Base-by-base conservation (phyloP, 2,888 invertebrate genomes). In the Nebria salina region DNA sequence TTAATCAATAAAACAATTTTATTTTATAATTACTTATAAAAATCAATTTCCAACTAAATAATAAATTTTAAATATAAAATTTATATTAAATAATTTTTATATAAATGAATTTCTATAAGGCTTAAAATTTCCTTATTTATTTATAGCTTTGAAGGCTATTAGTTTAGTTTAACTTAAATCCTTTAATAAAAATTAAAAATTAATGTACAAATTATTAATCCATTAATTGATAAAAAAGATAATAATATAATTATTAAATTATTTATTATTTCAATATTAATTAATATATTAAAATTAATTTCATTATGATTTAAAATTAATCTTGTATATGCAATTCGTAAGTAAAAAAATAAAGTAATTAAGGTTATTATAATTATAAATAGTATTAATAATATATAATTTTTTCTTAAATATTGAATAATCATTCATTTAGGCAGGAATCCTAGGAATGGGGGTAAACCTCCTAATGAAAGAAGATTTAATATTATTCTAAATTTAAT, bases 281-380 rank as follows among this genome's bases (percentile, higher is more conserved):
- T 87, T 87, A 89, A 88, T 83, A 87, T 81, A 34, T 82, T 86
- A 89, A 89, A 91, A 87, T 89, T 90, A 88, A 88, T 87, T 89
- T 90, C 89, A 82, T 87, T 86, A 85, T 90, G 89, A 86, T 89
- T 90, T 86, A 91, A 84, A 87, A 91, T 87, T 84, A 91, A 88
- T 20, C 89, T 87, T 11, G 90, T 88, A 84, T 90, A 90, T 81
- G 87, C 87, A 87, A 92, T 89, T 85, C 91, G 92, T 85, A 91
- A 87, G 86, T 92, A 92, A 87, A 89, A 90, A 88, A 88, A 91
- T 88, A 92, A 86, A 81, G 90, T 90, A 85, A 92, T 89, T 90
- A 92, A 88, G 72, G 91, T 90, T 86, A 88, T 87, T 86, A 91
- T 86, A 84, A 91, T 86, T 88, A 92, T 89, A 85, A 91, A 86